These are phyloP conservation scores for Rachycentron canadum DNA, from an alignment of 2,797 vertebrate genomes.

Conservation along the genomic window DNA sequence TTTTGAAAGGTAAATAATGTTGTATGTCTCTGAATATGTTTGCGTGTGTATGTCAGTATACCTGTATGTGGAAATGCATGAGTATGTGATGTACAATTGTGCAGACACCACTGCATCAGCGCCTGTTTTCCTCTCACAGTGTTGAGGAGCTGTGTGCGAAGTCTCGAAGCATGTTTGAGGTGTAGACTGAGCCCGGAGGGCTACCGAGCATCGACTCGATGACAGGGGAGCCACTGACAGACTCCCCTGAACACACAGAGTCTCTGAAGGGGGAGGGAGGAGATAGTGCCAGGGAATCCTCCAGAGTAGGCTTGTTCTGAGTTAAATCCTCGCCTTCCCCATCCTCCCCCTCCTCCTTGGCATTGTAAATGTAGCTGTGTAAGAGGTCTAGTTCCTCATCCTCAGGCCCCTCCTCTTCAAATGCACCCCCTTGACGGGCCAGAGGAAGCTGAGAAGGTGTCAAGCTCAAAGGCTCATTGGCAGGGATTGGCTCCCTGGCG, in stretches of 20 bases:
- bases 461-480: slow-evolving; percentile 76
- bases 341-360: slow-evolving; percentile 85
- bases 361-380: slow-evolving; percentile 90
- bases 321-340: slow-evolving; percentile 77
- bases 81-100: slow-evolving; percentile 48
- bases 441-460: slow-evolving; percentile 80
- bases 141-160: slow-evolving; percentile 98
- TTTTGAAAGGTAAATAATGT: slow-evolving; percentile 36
- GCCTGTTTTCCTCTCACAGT: slow-evolving; percentile 87
- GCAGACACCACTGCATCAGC: slow-evolving; percentile 50
- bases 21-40: slow-evolving; percentile 24
- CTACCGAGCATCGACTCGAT: slow-evolving; percentile 89
- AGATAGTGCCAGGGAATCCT: slow-evolving; percentile 91
- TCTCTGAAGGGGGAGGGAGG: slow-evolving; percentile 98
- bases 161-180: slow-evolving; percentile 91
- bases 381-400: slow-evolving; percentile 92
- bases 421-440: slow-evolving; percentile 78
- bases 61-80: slow-evolving; percentile 27
- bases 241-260: slow-evolving; percentile 92
- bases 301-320: slow-evolving; percentile 88
- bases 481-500: slow-evolving; percentile 74
- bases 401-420: slow-evolving; percentile 83
- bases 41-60: slow-evolving; percentile 29
- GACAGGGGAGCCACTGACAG: slow-evolving; percentile 88
- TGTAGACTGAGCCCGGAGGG: slow-evolving; percentile 88